A percentile compares a stretch with the other conserved stretches of the same genome.
Conservation (phyloP, 2,797 vertebrate genomes). For the Ptychobarbus kaznakovi region DNA sequence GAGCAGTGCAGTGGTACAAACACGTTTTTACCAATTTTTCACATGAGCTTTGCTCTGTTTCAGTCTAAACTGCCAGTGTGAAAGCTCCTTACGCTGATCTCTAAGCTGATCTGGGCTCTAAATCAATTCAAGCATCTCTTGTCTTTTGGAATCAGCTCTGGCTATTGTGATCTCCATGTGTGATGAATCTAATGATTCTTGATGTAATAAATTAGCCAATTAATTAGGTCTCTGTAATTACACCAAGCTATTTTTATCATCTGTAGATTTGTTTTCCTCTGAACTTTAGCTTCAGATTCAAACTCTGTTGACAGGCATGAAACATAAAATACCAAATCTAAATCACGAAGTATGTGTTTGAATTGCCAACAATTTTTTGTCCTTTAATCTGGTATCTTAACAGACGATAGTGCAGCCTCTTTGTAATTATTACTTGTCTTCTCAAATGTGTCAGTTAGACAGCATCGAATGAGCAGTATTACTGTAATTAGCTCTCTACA, state of each 20-base stretch:
- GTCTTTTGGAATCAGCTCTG: conserved; percentile 1
- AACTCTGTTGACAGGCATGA: conserved; percentile 5
- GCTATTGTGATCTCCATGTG: not conserved
- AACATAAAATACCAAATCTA: conserved; percentile 1
- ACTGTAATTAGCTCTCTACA: conserved; percentile 41
- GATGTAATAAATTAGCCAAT: conserved; percentile 6
- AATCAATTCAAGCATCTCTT: not conserved
- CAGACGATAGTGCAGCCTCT: not conserved
- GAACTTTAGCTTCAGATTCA: not conserved
- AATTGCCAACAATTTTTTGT: not conserved
- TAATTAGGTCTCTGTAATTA: conserved; percentile 1
- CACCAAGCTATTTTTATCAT: conserved; percentile 23
- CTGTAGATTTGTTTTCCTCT: not conserved
- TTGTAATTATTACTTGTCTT: conserved; percentile 32
- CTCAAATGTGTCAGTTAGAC: conserved; percentile 17
- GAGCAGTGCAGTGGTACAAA: not conserved
- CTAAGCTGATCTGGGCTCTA: not conserved
- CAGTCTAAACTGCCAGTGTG: not conserved
- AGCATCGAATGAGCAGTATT: not conserved
- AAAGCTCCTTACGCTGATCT: not conserved
- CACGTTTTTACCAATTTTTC: not conserved
- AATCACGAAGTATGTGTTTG: not conserved
- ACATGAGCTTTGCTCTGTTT: not conserved
- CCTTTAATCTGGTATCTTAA: not conserved
- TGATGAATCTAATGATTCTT: not conserved